A percentile compares a stretch with the other conserved stretches of the same genome.
Evolutionary conservation across 30 jellyfish, hydroid and myxozoan species (phyloP).

Genomic region (Catostylus mosaicus): DNA sequence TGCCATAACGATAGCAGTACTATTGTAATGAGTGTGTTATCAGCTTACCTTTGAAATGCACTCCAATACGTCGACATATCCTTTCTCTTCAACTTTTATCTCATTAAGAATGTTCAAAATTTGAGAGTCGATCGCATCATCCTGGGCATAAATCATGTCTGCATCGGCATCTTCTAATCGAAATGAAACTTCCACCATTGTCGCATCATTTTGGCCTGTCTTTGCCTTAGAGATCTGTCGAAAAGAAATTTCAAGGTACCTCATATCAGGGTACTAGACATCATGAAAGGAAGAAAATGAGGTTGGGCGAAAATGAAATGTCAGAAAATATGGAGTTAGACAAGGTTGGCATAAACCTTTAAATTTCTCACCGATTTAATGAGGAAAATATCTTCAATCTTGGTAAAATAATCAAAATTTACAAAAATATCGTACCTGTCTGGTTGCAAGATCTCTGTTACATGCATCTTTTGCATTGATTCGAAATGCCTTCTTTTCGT

Average conservation of each 20-base stretch:
- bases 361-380: neutral
- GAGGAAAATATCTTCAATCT: neutral
- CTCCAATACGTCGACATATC: conserved; percentile 54
- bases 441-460: conserved; percentile 70
- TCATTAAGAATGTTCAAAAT: conserved; percentile 28
- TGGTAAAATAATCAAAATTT: neutral
- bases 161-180: conserved; percentile 67
- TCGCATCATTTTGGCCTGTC: conserved; percentile 6
- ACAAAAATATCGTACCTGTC: conserved; percentile 86
- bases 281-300: too few species aligned
- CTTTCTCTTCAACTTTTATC: conserved; percentile 59
- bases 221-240: conserved; percentile 49
- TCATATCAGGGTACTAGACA: too few species aligned
- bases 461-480: conserved; percentile 85
- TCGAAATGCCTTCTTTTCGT: conserved; percentile 51
- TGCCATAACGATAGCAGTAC: too few species aligned
- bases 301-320: too few species aligned
- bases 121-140: conserved; percentile 52
- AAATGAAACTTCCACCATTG: conserved; percentile 71
- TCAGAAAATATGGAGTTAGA: too few species aligned
- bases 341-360: neutral
- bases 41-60: conserved; percentile 76
- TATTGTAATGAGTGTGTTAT: too few species aligned
- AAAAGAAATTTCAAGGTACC: too few species aligned
- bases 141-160: conserved; percentile 55